phyloP scores from a whole-genome alignment of 2,797 vertebrate species.

The Poliocrania exsul region DNA sequence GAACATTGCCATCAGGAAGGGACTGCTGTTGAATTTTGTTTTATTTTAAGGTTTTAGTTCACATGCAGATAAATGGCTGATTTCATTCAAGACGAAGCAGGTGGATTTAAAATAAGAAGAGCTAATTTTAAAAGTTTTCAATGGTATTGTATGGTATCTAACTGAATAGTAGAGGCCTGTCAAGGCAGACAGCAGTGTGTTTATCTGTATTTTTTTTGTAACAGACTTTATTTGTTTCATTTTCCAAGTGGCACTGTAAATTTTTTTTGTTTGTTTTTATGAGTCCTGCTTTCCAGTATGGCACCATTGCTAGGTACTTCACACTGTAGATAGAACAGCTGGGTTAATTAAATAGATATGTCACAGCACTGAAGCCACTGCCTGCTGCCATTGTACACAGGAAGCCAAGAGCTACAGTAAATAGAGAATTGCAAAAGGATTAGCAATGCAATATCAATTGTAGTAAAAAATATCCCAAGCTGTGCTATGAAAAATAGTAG shows the following conservation, averaged over 20 bases:
- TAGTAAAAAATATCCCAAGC: background rate
- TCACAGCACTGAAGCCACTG: constrained; percentile 67
- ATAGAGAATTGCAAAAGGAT: background rate
- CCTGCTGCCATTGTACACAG: constrained; percentile 47
- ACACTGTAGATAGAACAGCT: constrained; percentile 64
- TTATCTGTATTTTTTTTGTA: background rate
- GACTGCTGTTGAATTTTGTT: background rate
- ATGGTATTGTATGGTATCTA: background rate
- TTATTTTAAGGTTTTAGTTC: background rate
- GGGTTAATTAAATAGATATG: constrained; percentile 81
- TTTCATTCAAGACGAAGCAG: background rate
- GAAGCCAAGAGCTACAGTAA: constrained; percentile 50
- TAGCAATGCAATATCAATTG: background rate
- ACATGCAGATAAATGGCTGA: background rate
- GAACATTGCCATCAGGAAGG: background rate
- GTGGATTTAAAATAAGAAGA: background rate
- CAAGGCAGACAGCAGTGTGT: background rate
- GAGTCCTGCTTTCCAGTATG: constrained; percentile 35
- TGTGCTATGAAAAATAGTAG: background rate
- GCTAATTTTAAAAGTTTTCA: background rate
- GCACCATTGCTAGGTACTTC: constrained; percentile 30
- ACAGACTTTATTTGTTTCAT: constrained; percentile 26
- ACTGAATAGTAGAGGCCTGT: background rate
- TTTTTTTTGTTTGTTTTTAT: constrained; percentile 9
- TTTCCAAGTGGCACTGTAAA: constrained; percentile 35